A percentile compares a stretch with the other conserved stretches of the same genome.
These are phyloP conservation scores for Apaloderma vittatum DNA, from an alignment of 2,113 vertebrate species.

Conservation along the genomic window DNA sequence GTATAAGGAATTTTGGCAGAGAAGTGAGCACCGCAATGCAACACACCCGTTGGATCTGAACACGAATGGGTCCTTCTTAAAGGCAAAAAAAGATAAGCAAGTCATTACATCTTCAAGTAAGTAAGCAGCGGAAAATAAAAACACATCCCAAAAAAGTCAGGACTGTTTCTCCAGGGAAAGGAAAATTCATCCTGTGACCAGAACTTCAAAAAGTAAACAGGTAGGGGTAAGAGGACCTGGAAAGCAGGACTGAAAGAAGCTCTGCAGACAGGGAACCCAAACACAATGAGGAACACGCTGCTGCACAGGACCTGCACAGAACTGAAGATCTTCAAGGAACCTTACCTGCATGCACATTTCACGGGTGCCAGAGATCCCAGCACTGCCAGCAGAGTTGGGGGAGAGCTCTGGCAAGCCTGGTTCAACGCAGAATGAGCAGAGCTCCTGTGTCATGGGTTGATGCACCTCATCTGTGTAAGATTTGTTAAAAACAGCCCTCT, in stretches of 20 bases:
- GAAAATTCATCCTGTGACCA: background rate
- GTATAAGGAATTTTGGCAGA: background rate
- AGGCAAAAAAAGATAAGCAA: background rate
- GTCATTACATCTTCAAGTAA: background rate
- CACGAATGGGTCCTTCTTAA: rapidly evolving
- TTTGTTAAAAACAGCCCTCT: background rate
- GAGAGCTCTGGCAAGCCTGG: background rate
- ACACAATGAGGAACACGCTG: background rate
- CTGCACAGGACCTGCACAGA: background rate
- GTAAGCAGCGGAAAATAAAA: background rate
- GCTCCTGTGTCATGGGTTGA: background rate
- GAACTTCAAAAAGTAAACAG: background rate
- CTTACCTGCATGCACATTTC: background rate
- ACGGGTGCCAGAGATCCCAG: background rate
- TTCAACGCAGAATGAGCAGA: background rate
- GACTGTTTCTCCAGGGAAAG: background rate
- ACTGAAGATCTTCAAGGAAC: background rate
- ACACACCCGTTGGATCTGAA: background rate
- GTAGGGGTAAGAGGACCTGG: background rate
- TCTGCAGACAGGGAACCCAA: background rate
- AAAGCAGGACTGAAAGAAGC: background rate
- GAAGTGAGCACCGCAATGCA: background rate
- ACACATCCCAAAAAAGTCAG: background rate
- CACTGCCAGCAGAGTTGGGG: background rate
- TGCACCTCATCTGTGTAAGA: background rate